These are phyloP conservation scores for Temnopleurus reevesii DNA, from an alignment of 53 echinoderm and acorn worm genomes.

Conservation along the genomic window DNA sequence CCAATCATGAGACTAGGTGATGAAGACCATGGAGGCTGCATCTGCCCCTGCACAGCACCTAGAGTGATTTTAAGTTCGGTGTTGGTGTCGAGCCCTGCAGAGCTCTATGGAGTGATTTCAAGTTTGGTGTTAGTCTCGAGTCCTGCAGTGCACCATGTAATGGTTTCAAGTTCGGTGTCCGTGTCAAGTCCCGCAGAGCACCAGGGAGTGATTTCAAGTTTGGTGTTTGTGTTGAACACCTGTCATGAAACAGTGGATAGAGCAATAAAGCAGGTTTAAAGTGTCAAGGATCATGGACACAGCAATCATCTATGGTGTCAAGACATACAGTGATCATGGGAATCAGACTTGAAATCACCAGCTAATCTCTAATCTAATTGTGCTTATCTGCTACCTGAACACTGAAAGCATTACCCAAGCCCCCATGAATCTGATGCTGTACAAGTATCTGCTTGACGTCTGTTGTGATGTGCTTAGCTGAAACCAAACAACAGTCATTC, in stretches of 20 bases:
- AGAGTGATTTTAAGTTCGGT: too few species aligned
- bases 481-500: neutral
- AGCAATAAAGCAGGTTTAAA: neutral
- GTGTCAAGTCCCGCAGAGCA: too few species aligned
- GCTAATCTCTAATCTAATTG: neutral
- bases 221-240: neutral
- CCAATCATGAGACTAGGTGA: conserved; percentile 49
- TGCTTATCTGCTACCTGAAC: conserved; percentile 44
- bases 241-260: neutral
- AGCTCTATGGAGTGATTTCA: neutral
- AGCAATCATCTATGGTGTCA: neutral
- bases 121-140: conserved; percentile 21
- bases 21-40: neutral
- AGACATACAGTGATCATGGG: neutral
- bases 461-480: conserved; percentile 13
- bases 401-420: conserved; percentile 18
- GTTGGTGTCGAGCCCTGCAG: too few species aligned
- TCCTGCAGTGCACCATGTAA: too few species aligned
- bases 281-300: neutral
- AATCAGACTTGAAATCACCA: conserved; percentile 8
- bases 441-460: neutral
- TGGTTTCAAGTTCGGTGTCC: too few species aligned
- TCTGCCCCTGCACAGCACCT: too few species aligned
- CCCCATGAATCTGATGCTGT: neutral
- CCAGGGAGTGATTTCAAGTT: conserved; percentile 3